phyloP scores from a whole-genome alignment of 2,113 vertebrate genomes.

The Grus americana region DNA sequence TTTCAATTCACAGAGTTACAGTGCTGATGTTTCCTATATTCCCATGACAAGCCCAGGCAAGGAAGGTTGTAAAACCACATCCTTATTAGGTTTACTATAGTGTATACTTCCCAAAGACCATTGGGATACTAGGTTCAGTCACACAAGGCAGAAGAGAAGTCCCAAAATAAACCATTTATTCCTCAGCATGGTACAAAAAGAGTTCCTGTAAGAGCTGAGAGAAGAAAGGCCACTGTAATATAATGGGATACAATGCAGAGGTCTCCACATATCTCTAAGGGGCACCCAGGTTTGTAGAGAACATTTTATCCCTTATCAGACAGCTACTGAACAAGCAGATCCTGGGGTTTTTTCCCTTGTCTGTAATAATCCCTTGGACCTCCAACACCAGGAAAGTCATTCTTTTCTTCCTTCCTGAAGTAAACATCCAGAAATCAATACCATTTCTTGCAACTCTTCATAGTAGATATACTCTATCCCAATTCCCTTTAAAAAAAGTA shows the following conservation, averaged over 20 bases:
- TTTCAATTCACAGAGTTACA: neutral
- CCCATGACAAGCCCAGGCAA: neutral
- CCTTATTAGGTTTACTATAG: neutral
- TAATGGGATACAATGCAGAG: neutral
- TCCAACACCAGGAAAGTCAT: neutral
- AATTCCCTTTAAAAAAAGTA: neutral
- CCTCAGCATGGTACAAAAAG: neutral
- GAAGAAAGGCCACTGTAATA: neutral
- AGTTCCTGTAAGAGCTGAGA: neutral
- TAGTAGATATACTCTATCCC: neutral
- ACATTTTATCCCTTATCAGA: neutral
- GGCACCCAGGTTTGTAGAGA: neutral
- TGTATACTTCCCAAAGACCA: neutral
- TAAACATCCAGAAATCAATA: slow-evolving; percentile 16
- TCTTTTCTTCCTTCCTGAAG: neutral
- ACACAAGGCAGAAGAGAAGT: neutral
- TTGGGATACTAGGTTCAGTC: neutral
- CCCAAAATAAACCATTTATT: neutral
- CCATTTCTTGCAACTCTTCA: neutral
- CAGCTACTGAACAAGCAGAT: neutral
- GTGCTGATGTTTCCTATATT: neutral
- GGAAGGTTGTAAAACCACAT: neutral
- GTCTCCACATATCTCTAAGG: neutral
- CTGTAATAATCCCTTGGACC: neutral
- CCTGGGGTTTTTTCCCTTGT: rapidly evolving